These are phyloP conservation scores for Remorina albescens DNA, from an alignment of 2,797 vertebrate genomes.

Conservation along the genomic window DNA sequence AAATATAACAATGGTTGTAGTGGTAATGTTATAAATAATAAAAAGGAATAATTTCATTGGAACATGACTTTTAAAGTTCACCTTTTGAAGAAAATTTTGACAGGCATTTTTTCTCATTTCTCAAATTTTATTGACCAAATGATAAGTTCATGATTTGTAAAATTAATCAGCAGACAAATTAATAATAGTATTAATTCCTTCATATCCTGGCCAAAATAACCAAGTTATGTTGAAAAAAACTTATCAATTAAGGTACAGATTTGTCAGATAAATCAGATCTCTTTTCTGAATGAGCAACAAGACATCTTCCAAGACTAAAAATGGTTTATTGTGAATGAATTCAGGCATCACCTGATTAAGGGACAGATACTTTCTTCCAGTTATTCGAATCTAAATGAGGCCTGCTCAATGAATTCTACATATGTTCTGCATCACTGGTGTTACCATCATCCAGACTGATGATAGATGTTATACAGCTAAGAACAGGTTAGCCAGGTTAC, in stretches of 20 bases:
- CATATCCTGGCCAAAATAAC: background rate
- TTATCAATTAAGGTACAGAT: background rate
- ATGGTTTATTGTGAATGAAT: background rate
- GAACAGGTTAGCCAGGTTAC: conserved; percentile 4
- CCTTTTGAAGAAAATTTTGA: background rate
- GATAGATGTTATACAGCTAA: background rate
- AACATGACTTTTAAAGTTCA: background rate
- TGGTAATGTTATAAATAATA: conserved; percentile 2
- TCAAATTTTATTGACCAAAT: background rate
- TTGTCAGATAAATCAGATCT: background rate
- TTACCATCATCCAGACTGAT: background rate
- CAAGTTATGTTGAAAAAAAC: background rate
- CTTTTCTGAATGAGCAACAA: conserved; percentile 5
- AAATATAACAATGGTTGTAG: conserved; percentile 12
- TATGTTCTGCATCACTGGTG: background rate
- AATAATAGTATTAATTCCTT: background rate
- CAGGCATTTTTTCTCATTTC: background rate
- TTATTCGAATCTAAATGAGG: background rate
- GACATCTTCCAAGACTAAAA: background rate
- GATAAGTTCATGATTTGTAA: background rate
- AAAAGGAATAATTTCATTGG: conserved; percentile 3
- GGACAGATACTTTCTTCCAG: background rate
- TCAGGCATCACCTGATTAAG: background rate
- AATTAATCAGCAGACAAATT: background rate
- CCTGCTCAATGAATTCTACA: background rate